Evolutionary conservation across 2,113 vertebrate genomes (phyloP), one percentile per base, ranked within the genome.

Genomic region (Aegotheles bennettii): DNA sequence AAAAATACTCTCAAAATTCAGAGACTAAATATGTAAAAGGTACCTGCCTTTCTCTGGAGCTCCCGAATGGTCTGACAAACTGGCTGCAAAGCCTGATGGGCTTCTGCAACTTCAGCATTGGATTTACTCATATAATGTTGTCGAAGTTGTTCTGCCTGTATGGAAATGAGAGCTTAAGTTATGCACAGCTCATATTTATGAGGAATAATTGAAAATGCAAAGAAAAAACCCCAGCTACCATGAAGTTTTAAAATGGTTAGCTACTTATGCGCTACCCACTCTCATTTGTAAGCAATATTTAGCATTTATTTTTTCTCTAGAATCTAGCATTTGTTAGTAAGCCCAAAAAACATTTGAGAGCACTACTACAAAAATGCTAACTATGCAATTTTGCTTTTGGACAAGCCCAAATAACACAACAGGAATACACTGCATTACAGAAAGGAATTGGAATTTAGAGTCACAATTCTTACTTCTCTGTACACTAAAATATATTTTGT

Each of bases 71-170:
- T 98, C 96, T 99, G 99, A 68, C 99, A 88, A 68, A 99, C 98
- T 4, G 99, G 99, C 83, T 99, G 99, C 50, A 99, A 95, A 50
- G 98, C 99, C 87, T 99, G 99, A 42, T 98, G 97, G 14, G 96
- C 97, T 89, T 98, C 99, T 2, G 98, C 98, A 13, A 99, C 99
- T 96, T 99, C 99, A 7, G 99, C 98, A 19, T 99, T 99, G 42
- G 99, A 99, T 93, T 99, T 99, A 92, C 98, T 99, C 99, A 99
- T 99, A 86, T 99, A 99, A 97, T 99, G 99, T 56, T 99, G 98
- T 47, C 98, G 98, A 40, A 99, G 99, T 64, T 99, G 99, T 93
- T 99, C 98, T 60, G 98, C 98, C 99, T 99, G 43, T 10, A 61
- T 50, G 38, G 13, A 94, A 90, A 43, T 31, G 3, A 64, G 12